Conservation (phyloP, 1,140 invertebrate species). For the Apis florea region DNA sequence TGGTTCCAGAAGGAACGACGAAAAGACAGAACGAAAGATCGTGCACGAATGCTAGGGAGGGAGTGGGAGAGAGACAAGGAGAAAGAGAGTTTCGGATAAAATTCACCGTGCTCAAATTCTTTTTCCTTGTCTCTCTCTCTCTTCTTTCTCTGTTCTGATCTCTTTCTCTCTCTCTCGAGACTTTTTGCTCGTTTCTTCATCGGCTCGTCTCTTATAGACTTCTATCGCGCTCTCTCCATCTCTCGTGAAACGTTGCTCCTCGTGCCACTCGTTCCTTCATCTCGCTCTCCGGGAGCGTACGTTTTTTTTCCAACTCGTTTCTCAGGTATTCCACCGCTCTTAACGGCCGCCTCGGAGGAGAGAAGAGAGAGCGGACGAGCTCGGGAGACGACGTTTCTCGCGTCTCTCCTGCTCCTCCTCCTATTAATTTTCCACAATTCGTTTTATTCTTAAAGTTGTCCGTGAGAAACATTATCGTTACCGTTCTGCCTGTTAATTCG, state of each 20-base stretch:
- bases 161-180: slow-evolving; percentile 3
- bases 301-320: slow-evolving; percentile 74
- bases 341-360: slow-evolving; percentile 62
- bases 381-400: slow-evolving; percentile 48
- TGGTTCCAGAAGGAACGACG: slow-evolving; percentile 28
- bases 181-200: slow-evolving; percentile 6
- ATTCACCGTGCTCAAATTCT: slow-evolving; percentile 51
- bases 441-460: slow-evolving; percentile 24
- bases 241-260: slow-evolving; percentile 39
- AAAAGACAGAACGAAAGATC: slow-evolving; percentile 40
- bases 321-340: slow-evolving; percentile 75
- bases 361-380: slow-evolving; percentile 27
- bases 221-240: slow-evolving; percentile 35
- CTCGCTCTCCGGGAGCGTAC: slow-evolving; percentile 61
- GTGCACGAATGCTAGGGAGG: slow-evolving; percentile 4
- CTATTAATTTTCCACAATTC: slow-evolving; percentile 44
- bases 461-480: slow-evolving; percentile 43
- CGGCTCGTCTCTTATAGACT: slow-evolving; percentile 31
- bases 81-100: slow-evolving; percentile 64
- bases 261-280: slow-evolving; percentile 73
- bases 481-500: background rate
- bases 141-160: background rate
- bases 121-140: background rate
- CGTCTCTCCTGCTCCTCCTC: slow-evolving; percentile 1
- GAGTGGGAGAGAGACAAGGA: slow-evolving; percentile 7